Evolutionary conservation across 2,113 vertebrate species (phyloP).

Genomic region (Chitala chitala): DNA sequence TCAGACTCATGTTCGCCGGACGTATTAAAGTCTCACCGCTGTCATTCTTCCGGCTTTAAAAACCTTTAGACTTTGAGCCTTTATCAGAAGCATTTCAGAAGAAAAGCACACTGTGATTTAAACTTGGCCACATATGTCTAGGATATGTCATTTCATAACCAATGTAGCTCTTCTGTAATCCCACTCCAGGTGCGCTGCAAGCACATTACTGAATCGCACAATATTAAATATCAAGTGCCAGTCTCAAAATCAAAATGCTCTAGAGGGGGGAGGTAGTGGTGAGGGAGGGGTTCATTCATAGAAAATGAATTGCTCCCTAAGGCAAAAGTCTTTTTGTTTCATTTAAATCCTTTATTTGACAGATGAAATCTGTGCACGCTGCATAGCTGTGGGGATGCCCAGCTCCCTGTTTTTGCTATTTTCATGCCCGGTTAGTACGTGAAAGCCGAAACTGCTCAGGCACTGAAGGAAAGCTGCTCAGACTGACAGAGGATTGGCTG

Average conservation of each 20-base stretch:
- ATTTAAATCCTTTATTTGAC: no score
- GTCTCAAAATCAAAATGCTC: neutral
- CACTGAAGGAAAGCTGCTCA: no score
- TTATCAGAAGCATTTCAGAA: neutral
- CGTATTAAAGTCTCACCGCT: neutral
- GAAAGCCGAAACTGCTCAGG: no score
- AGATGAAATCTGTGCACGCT: no score
- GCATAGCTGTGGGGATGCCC: no score
- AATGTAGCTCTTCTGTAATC: neutral
- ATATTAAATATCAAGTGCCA: neutral
- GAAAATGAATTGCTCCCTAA: neutral
- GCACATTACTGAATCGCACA: neutral
- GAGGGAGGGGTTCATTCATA: no score
- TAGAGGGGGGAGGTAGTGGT: no score
- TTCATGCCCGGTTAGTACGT: no score
- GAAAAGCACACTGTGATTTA: neutral
- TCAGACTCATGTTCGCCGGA: neutral
- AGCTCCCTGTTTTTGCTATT: no score
- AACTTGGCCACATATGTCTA: slow-evolving; percentile 1
- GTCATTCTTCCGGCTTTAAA: neutral
- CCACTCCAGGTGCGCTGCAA: neutral
- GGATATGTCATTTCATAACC: neutral
- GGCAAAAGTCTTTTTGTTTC: no score
- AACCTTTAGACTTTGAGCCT: neutral
- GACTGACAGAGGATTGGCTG: no score